A percentile compares a stretch with the other conserved stretches of the same genome.
Conservation (phyloP, 2,888 invertebrate species). For the Sturmia bella region DNA sequence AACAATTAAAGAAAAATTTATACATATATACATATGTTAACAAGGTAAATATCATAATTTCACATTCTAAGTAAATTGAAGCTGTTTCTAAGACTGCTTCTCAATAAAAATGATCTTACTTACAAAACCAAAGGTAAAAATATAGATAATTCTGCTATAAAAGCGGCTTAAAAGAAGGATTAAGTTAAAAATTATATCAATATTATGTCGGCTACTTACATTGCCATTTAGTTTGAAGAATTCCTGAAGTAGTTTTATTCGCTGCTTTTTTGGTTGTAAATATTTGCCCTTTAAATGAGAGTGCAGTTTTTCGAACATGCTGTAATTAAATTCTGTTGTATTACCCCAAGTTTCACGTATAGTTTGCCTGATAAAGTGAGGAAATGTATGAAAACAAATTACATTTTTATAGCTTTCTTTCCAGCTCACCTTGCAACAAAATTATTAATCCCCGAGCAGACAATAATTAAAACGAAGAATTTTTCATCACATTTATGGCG, state of each 20-base stretch:
- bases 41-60: too few relatives aligned
- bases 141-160: too few relatives aligned
- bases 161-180: too few relatives aligned
- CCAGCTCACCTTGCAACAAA: slow-evolving; percentile 84
- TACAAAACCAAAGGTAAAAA: too few relatives aligned
- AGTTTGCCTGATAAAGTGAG: slow-evolving; percentile 74
- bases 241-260: slow-evolving; percentile 75
- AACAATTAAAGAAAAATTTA: too few relatives aligned
- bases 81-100: too few relatives aligned
- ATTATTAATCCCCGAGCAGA: slow-evolving; percentile 88
- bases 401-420: neutral
- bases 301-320: slow-evolving; percentile 78
- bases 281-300: slow-evolving; percentile 77
- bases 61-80: too few relatives aligned
- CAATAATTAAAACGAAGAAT: slow-evolving; percentile 87
- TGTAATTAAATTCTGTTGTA: slow-evolving; percentile 80
- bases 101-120: too few relatives aligned
- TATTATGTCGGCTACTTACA: slow-evolving; percentile 54
- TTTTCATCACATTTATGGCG: slow-evolving; percentile 83
- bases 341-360: slow-evolving; percentile 82
- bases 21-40: too few relatives aligned
- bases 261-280: slow-evolving; percentile 74
- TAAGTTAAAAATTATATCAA: neutral
- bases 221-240: slow-evolving; percentile 73
- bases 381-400: neutral